Evolutionary conservation across 2,113 vertebrate genomes (phyloP).

Genomic region (Xyrauchen texanus): DNA sequence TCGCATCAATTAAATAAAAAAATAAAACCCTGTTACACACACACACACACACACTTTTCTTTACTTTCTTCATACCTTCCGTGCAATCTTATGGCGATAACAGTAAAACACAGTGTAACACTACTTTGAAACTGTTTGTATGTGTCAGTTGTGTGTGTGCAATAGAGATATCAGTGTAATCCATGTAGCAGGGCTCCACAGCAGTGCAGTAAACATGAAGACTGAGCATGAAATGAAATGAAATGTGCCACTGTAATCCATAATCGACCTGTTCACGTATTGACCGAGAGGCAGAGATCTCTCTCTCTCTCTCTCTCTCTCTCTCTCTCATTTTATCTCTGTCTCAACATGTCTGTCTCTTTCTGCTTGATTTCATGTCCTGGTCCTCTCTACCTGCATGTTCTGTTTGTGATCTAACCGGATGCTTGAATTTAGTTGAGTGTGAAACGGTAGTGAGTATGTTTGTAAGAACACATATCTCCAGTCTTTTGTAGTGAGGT

Average conservation of each 20-base stretch:
- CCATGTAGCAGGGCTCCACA: slow-evolving; percentile 25
- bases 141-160: not conserved
- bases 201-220: slow-evolving; percentile 40
- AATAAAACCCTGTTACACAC: not conserved
- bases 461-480: slow-evolving; percentile 37
- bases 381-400: slow-evolving; percentile 11
- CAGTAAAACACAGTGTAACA: not conserved
- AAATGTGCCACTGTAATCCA: slow-evolving; percentile 54
- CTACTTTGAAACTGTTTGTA: not conserved
- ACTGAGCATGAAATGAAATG: slow-evolving; percentile 53
- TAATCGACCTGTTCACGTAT: slow-evolving; percentile 57
- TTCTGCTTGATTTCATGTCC: slow-evolving; percentile 38
- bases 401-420: slow-evolving; percentile 22
- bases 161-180: slow-evolving; percentile 54
- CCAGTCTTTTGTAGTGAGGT: slow-evolving; percentile 1
- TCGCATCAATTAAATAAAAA: no score
- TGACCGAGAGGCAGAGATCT: slow-evolving; percentile 35
- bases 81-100: not conserved
- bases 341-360: slow-evolving; percentile 5
- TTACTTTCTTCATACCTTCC: no score
- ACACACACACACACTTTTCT: not conserved
- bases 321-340: slow-evolving; percentile 7
- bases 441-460: slow-evolving; percentile 19
- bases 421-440: slow-evolving; percentile 28
- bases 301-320: slow-evolving; percentile 29